Base-by-base conservation (phyloP, 2,797 vertebrate genomes). In the Pseudochirops corinnae region DNA sequence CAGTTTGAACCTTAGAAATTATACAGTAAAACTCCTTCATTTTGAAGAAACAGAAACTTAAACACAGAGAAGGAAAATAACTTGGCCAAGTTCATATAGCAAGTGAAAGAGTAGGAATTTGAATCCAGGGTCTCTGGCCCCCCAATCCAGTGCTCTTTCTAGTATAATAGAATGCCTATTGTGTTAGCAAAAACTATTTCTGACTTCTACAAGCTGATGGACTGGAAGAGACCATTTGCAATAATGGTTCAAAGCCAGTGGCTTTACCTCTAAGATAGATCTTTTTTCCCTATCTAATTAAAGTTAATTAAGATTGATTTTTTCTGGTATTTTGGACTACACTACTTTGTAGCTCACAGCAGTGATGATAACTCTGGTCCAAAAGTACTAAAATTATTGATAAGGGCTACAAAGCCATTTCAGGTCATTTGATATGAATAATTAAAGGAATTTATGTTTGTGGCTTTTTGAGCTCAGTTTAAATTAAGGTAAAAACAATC, bases 221-320 rank as follows among this genome's bases (percentile, higher is more conserved):
- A 24, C n/a, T 10, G 21, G 67, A 82, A 82, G n/a, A 82, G n/a
- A 39, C 18, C 67, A 82, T 26, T 87, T 50, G 74, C 24, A 87
- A 87, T 87, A 28, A 46, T 26, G 39, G 7, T 87, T 87, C 74
- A 50, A 87, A 26, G 74, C 1, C 21, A 87, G 39, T 50, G 39
- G 39, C 39, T 87, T 87, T 87, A 87, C 74, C 3, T 87, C 21
- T 50, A 87, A 87, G 39, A 26, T n/a, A 39, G 16, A 16, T 74
- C 60, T 82, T 82, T 82, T 46, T 1, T 2, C 67, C 39, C 39
- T 26, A 50, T 87, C 74, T 21, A 95, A 93, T 91, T 87, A 94
- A 95, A 95, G 50, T 3, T 60, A 60, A n/a, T 93, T 50, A 90
- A 95, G 55, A 33, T 90, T 57, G 52, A 39, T 94, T 92, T 95